phyloP scores from a whole-genome alignment of 2,888 invertebrate genomes.

The Aquatica leii region DNA sequence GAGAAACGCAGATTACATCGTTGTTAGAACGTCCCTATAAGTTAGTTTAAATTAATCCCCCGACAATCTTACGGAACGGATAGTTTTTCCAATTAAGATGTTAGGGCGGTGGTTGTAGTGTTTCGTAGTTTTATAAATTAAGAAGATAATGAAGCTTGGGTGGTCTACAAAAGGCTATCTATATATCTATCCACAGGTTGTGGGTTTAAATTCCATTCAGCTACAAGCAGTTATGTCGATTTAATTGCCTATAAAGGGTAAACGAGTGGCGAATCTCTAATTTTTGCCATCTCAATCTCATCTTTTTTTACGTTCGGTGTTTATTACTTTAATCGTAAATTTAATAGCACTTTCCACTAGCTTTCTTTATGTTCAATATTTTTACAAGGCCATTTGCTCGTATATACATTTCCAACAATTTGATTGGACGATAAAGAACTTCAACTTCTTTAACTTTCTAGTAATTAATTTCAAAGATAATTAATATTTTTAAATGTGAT shows the following conservation, averaged over 20 bases:
- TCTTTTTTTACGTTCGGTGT: too few species aligned
- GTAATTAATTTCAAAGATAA: too few species aligned
- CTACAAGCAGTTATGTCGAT: conserved; percentile 8
- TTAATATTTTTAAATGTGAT: too few species aligned
- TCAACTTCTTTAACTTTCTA: too few species aligned
- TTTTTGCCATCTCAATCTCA: neutral
- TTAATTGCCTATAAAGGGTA: conserved; percentile 9
- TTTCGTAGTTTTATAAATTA: conserved; percentile 13
- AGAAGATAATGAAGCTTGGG: conserved; percentile 5
- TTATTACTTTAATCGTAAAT: too few species aligned
- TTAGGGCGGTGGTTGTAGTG: conserved; percentile 11
- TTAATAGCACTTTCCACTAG: too few species aligned
- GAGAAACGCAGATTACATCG: too few species aligned
- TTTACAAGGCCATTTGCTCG: too few species aligned
- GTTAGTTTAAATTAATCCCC: neutral
- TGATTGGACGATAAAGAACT: too few species aligned
- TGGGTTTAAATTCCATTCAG: conserved; percentile 12
- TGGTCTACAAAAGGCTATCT: conserved; percentile 5
- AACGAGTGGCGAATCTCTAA: conserved; percentile 8
- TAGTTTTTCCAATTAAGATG: conserved; percentile 14
- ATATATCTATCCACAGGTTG: conserved; percentile 11
- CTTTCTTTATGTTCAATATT: too few species aligned
- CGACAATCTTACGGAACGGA: neutral
- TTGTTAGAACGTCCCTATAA: neutral
- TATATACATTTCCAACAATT: too few species aligned